A percentile compares a stretch with the other conserved stretches of the same genome.
Conservation (phyloP, 2,888 invertebrate genomes). For the Branchipolynoe longqiensis region DNA sequence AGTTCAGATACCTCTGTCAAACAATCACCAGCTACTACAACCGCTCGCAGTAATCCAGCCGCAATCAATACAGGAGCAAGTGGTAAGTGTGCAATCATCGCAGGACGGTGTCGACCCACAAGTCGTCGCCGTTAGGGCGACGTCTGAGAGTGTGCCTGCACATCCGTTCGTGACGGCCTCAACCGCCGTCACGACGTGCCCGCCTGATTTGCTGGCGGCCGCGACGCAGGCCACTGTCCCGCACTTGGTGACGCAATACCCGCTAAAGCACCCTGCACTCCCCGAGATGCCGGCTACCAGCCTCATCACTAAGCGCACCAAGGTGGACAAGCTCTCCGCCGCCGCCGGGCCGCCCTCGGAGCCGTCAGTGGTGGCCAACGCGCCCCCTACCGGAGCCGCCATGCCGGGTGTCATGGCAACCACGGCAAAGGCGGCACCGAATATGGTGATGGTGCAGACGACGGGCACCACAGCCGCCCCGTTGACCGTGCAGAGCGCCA, state of each 20-base stretch:
- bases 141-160: neutral
- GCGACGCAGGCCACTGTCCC: conserved; percentile 36
- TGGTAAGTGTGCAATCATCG: neutral
- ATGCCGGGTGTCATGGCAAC: too few species aligned
- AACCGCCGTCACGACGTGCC: too few species aligned
- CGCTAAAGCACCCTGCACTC: neutral
- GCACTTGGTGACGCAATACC: conserved; percentile 14
- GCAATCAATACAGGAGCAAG: neutral
- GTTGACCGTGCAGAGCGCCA: too few species aligned
- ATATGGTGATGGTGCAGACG: too few species aligned
- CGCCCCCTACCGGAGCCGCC: too few species aligned
- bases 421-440: too few species aligned
- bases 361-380: too few species aligned
- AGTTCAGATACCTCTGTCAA: neutral
- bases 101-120: neutral
- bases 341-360: too few species aligned
- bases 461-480: too few species aligned
- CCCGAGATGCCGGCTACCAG: neutral
- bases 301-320: neutral
- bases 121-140: neutral
- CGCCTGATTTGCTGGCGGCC: conserved; percentile 22
- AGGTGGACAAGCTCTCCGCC: too few species aligned
- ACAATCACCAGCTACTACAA: neutral
- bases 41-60: neutral
- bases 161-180: neutral